Evolutionary conservation across 2,888 invertebrate genomes (phyloP).

Genomic region (Phalera bucephala): DNA sequence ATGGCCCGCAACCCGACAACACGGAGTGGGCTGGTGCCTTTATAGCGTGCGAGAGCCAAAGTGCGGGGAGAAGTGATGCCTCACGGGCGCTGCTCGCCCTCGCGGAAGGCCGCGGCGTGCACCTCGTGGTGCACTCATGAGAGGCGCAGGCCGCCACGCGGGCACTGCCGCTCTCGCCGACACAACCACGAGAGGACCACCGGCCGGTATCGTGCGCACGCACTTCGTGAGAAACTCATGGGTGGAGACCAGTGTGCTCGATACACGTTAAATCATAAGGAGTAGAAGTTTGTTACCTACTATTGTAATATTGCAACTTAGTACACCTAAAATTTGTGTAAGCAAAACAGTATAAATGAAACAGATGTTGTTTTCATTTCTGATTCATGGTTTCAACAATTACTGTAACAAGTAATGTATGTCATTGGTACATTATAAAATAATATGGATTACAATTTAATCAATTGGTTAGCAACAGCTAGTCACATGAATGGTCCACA

Average conservation of each 20-base stretch:
- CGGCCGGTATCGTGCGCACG: conserved; percentile 20
- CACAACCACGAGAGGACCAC: conserved; percentile 22
- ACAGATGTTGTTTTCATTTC: too few species aligned
- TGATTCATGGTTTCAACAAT: too few species aligned
- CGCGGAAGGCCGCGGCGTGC: conserved; percentile 39
- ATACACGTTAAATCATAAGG: conserved; percentile 23
- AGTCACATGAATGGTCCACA: conserved; percentile 39
- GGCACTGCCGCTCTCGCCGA: conserved; percentile 36
- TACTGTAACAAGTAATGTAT: too few species aligned
- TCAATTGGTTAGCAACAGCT: conserved; percentile 48
- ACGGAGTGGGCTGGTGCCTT: conserved; percentile 92
- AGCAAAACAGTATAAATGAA: background rate
- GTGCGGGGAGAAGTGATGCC: conserved; percentile 44
- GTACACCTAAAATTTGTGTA: conserved; percentile 14
- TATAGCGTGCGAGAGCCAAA: conserved; percentile 79
- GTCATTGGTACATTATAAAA: too few species aligned
- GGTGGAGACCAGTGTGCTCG: conserved; percentile 22
- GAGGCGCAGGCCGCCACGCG: conserved; percentile 29
- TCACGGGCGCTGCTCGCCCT: conserved; percentile 46
- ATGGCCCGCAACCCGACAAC: conserved; percentile 96
- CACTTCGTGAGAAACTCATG: conserved; percentile 25
- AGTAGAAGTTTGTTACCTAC: conserved; percentile 31
- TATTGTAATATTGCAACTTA: conserved; percentile 16
- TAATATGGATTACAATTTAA: conserved; percentile 3
- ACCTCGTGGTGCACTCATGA: conserved; percentile 55